Evolutionary conservation across 2,113 vertebrate genomes (phyloP).

Genomic region (Etheostoma cragini): DNA sequence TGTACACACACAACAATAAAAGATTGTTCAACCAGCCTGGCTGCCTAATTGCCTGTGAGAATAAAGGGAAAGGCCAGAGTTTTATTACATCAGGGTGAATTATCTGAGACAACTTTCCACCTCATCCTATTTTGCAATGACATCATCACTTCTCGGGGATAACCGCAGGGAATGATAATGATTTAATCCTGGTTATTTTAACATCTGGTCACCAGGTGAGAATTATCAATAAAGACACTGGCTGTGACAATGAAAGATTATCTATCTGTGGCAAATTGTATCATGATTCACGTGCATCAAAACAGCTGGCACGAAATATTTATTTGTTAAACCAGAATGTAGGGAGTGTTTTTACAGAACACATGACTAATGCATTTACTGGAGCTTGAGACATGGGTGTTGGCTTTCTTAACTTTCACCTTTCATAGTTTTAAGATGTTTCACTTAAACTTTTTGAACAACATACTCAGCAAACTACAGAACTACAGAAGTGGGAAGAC

Average conservation of each 20-base stretch:
- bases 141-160: not conserved
- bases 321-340: conserved; percentile 7
- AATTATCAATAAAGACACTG: not conserved
- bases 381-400: conserved; percentile 19
- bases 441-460: not conserved
- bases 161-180: not conserved
- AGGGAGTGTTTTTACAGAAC: conserved; percentile 49
- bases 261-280: not conserved
- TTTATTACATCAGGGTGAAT: conserved; percentile 6
- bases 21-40: conserved; percentile 36
- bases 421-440: not conserved
- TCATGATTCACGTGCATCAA: not conserved
- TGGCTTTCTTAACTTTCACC: conserved; percentile 27
- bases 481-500: not conserved
- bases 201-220: not conserved
- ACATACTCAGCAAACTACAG: not conserved
- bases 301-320: not conserved
- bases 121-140: not conserved
- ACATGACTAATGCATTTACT: conserved; percentile 2
- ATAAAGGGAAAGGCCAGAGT: conserved; percentile 18
- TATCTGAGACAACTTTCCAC: not conserved
- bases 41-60: conserved; percentile 11
- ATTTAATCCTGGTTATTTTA: not conserved
- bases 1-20: conserved; percentile 21
- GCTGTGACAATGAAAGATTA: not conserved